These are phyloP conservation scores for Acanthosepion esculentum DNA, from an alignment of 2,888 invertebrate genomes.

Conservation along the genomic window DNA sequence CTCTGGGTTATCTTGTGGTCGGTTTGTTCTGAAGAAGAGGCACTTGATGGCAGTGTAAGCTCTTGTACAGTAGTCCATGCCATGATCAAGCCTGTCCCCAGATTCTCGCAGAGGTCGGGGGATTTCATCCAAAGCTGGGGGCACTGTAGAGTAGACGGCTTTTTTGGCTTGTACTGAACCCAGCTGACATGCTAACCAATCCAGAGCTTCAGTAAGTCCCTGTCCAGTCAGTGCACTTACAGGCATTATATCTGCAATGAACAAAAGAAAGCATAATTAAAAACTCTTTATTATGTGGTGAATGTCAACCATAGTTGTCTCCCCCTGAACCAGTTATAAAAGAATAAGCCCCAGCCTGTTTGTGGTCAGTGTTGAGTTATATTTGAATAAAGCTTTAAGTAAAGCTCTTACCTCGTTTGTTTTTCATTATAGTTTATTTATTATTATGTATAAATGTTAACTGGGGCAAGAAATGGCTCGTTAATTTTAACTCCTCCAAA, in stretches of 20 bases:
- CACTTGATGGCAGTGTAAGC: conserved; percentile 69
- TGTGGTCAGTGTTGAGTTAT: too few relatives aligned
- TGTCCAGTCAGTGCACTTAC: conserved; percentile 66
- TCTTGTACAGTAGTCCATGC: conserved; percentile 64
- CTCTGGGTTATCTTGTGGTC: conserved; percentile 46
- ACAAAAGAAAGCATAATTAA: neutral
- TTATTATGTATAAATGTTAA: too few relatives aligned
- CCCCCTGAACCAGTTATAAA: too few relatives aligned
- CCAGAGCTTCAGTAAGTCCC: conserved; percentile 65
- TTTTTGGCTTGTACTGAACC: conserved; percentile 59
- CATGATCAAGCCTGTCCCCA: conserved; percentile 53
- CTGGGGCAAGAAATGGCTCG: too few relatives aligned
- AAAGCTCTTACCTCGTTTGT: too few relatives aligned
- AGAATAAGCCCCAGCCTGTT: too few relatives aligned
- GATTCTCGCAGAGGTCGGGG: conserved; percentile 47
- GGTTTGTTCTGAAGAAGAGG: conserved; percentile 63
- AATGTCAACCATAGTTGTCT: too few relatives aligned
- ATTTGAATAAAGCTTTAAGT: too few relatives aligned
- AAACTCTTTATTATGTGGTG: neutral
- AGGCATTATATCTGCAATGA: conserved; percentile 64
- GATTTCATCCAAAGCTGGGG: conserved; percentile 46
- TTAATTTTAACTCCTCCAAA: too few relatives aligned
- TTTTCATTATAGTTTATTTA: too few relatives aligned
- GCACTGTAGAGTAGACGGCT: conserved; percentile 47
- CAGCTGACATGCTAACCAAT: conserved; percentile 67